Evolutionary conservation across 2,797 vertebrate species (phyloP).

Genomic region (Tiaroga cobitis): DNA sequence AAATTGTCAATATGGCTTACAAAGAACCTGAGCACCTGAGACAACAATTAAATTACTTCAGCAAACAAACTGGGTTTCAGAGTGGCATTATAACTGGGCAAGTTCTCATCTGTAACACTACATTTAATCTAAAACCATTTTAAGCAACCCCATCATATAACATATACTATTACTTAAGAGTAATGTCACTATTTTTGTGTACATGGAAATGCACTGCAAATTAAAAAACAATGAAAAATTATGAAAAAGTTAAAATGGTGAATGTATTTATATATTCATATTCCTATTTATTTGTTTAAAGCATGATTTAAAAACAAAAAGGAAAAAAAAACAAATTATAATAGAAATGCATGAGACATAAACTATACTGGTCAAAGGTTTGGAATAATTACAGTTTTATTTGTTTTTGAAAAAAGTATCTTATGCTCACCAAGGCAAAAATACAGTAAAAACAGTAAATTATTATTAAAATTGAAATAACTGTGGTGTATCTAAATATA

Average conservation of each 20-base stretch:
- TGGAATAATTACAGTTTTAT: too few relatives aligned
- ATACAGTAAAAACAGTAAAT: neutral
- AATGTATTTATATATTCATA: neutral
- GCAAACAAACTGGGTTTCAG: constrained; percentile 5
- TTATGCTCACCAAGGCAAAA: neutral
- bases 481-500: neutral
- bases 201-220: neutral
- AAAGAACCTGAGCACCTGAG: constrained; percentile 20
- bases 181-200: neutral
- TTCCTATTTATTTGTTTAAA: neutral
- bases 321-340: neutral
- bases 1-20: neutral
- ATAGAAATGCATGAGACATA: neutral
- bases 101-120: neutral
- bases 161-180: neutral
- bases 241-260: neutral
- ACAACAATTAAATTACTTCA: constrained; percentile 14
- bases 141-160: neutral
- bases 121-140: neutral
- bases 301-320: neutral
- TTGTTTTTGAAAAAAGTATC: neutral
- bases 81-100: constrained; percentile 1
- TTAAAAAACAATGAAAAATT: neutral
- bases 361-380: neutral
- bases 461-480: neutral